A percentile compares a stretch with the other conserved stretches of the same genome.
Evolutionary conservation across 2,113 vertebrate species (phyloP).

Genomic region (Mastomys natalensis): DNA sequence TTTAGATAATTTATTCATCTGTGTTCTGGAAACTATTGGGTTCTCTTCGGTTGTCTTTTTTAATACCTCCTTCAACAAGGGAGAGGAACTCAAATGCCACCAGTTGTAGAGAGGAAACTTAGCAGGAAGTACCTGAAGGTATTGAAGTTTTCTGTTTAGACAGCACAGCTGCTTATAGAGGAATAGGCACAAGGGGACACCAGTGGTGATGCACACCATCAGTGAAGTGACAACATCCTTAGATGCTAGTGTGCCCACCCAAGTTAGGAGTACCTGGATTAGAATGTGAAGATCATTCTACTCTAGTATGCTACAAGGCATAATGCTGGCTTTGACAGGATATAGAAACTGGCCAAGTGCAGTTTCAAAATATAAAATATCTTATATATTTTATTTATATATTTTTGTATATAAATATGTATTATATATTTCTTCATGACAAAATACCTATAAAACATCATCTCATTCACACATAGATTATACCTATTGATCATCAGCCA

Average conservation of each 20-base stretch:
- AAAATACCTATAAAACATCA: not conserved
- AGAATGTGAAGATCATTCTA: not conserved
- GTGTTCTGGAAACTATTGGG: not conserved
- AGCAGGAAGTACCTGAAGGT: not conserved
- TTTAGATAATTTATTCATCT: not conserved
- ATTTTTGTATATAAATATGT: not conserved
- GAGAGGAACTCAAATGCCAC: not conserved
- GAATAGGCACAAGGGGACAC: not conserved
- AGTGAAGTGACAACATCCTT: not conserved
- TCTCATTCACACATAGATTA: not conserved
- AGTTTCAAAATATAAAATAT: not conserved
- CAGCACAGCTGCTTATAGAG: not conserved
- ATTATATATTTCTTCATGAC: not conserved
- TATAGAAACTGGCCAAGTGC: not conserved
- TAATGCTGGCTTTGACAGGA: not conserved
- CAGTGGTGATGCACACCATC: rapidly evolving
- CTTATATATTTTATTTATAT: not conserved
- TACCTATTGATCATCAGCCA: not conserved
- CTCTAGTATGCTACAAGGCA: rapidly evolving
- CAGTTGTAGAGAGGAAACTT: not conserved
- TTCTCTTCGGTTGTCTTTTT: not conserved
- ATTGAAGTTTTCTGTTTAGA: not conserved
- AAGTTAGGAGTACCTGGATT: not conserved
- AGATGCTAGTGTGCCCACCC: not conserved
- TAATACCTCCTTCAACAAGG: no score